These are phyloP conservation scores for Climacteris rufus DNA, from an alignment of 2,113 vertebrate genomes.

Conservation along the genomic window DNA sequence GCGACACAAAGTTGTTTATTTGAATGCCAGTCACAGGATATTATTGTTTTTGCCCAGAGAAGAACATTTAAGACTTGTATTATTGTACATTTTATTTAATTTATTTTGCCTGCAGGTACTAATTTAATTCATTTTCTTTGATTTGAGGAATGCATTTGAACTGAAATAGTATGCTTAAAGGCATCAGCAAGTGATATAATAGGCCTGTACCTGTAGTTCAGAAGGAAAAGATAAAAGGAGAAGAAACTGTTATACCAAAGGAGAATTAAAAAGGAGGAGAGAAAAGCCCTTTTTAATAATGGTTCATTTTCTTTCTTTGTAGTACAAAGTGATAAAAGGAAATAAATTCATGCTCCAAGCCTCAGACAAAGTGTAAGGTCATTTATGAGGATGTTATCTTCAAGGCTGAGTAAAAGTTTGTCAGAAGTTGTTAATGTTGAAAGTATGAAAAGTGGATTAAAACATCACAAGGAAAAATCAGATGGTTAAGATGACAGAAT, in stretches of 20 bases:
- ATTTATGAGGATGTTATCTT: conserved; percentile 52
- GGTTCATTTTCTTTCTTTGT: conserved; percentile 62
- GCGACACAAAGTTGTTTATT: background rate
- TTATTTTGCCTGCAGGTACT: conserved; percentile 43
- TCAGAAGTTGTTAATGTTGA: conserved; percentile 59
- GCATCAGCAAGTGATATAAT: conserved; percentile 29
- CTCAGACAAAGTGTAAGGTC: conserved; percentile 42
- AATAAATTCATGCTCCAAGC: conserved; percentile 65
- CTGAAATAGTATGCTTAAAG: conserved; percentile 58
- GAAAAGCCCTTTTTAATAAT: conserved; percentile 43
- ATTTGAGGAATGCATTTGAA: conserved; percentile 47
- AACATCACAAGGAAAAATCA: conserved; percentile 42
- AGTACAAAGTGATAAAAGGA: conserved; percentile 64
- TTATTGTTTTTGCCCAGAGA: background rate
- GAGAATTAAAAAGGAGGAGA: conserved; percentile 13
- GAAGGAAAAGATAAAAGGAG: conserved; percentile 59
- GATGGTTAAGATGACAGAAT: conserved; percentile 46
- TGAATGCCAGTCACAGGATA: background rate
- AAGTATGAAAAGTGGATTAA: conserved; percentile 62
- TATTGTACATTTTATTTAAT: conserved; percentile 54
- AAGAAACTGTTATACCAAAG: conserved; percentile 13
- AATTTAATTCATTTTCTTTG: conserved; percentile 62
- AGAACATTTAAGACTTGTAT: background rate
- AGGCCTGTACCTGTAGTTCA: conserved; percentile 17
- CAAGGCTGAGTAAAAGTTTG: conserved; percentile 20